phyloP scores from a whole-genome alignment of 2,797 vertebrate genomes.

The Salarias fasciatus region DNA sequence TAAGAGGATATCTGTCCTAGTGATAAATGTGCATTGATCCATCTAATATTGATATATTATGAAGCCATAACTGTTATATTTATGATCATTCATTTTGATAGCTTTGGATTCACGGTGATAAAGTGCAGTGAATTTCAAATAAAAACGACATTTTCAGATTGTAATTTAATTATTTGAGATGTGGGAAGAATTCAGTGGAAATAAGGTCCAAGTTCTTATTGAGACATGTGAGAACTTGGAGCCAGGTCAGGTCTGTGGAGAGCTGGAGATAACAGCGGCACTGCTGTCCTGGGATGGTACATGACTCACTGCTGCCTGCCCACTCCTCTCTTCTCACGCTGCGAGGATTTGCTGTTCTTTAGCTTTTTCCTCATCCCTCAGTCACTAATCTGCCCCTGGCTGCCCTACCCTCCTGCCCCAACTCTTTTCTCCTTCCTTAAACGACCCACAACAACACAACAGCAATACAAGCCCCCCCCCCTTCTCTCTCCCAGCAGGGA shows the following conservation, averaged over 20 bases:
- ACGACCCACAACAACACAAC: neutral
- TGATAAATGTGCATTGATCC: too few species aligned
- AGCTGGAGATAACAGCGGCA: conserved; percentile 46
- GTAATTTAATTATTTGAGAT: conserved; percentile 13
- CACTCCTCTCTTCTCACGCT: conserved; percentile 54
- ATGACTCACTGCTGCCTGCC: conserved; percentile 60
- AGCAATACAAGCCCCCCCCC: neutral
- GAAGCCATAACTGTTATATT: too few species aligned
- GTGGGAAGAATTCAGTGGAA: conserved; percentile 9
- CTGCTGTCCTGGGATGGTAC: conserved; percentile 24
- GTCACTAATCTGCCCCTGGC: conserved; percentile 19
- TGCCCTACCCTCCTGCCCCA: conserved; percentile 21
- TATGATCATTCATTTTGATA: neutral
- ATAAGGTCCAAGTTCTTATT: neutral
- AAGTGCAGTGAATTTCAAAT: neutral
- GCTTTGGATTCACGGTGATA: neutral
- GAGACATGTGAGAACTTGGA: neutral
- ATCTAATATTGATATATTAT: too few species aligned
- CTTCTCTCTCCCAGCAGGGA: neutral
- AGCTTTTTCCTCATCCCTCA: conserved; percentile 3
- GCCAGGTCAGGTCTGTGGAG: conserved; percentile 35
- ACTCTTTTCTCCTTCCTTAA: neutral
- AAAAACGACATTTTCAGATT: neutral
- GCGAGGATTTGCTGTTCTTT: conserved; percentile 36
- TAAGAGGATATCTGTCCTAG: too few species aligned